Conservation (phyloP, 2,797 vertebrate genomes). For the Trachops cirrhosus region DNA sequence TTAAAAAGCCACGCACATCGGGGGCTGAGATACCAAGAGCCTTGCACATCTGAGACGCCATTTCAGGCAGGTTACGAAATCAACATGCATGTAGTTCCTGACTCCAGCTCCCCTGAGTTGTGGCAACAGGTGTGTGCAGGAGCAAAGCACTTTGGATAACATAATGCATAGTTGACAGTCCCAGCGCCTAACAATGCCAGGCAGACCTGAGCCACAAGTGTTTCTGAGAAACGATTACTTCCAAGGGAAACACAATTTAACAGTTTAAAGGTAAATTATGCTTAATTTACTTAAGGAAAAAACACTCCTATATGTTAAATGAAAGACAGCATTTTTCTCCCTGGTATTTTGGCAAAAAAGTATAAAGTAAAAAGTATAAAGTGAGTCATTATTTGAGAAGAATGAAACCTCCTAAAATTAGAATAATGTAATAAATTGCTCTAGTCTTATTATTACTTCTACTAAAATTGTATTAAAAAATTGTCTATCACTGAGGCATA, state of each 20-base stretch:
- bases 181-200: background rate
- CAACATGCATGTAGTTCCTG: background rate
- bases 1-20: background rate
- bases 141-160: background rate
- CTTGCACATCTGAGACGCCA: background rate
- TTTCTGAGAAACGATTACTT: conserved; percentile 10
- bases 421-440: background rate
- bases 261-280: background rate
- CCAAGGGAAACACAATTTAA: background rate
- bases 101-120: background rate
- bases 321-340: background rate
- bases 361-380: conserved; percentile 21
- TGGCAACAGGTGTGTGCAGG: background rate
- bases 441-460: background rate
- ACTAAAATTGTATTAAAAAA: conserved; percentile 1
- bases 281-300: conserved; percentile 27
- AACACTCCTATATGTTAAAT: conserved; percentile 26
- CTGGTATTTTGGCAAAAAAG: background rate
- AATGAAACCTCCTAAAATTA: conserved; percentile 16
- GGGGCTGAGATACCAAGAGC: too few relatives aligned
- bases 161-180: background rate
- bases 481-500: background rate
- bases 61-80: background rate
- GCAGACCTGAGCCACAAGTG: background rate
- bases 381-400: conserved; percentile 29